Base-by-base conservation (phyloP, 2,113 vertebrate genomes). In the human (Homo sapiens) region DNA sequence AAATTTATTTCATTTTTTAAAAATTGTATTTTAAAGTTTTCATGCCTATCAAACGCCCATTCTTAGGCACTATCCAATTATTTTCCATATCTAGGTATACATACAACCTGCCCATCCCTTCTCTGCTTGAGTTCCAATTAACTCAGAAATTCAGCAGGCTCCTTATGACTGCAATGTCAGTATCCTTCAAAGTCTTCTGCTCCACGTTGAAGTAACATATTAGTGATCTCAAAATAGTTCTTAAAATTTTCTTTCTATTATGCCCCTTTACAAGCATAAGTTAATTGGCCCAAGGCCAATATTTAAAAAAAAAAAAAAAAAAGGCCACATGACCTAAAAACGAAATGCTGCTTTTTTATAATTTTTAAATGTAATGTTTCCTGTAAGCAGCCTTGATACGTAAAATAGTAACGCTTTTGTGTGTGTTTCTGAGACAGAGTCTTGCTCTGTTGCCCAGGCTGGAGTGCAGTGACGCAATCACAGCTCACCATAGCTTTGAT, bases 201-300 rank as follows among this genome's bases (percentile, higher is more conserved):
- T 93, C 1, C 66, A 83, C 66, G 94, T 94, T 97, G 55, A 97
- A 94, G 72, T 84, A 79, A 45, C 7, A 22, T 76, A 86, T 82
- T 84, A 86, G 43, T 25, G 25, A 89, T 59, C 8, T 87, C n/a
- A 87, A 93, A 95, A 83, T 90, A 73, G 18, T 73, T 95, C 48
- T 94, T 79, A 93, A 89, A 84, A 94, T 72, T 75, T 11, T 91
- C 25, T 84, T 90, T 76, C 64, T 55, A 20, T 43, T 76, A 30
- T 83, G 45, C 61, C 30, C 57, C 90, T 91, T 86, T 72, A 61
- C 17, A 76, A 96, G 48, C 2, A 35, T 59, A 84, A 72, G 4
- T 76, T 85, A 96, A 96, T 59, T 91, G 76, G 43, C 2, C 9
- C 4, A 90, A 55, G 30, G 38, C 5, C 43, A 72, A 64, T 64